phyloP scores from a whole-genome alignment of 2,888 invertebrate species.

The Hydrotaea cyrtoneurina region DNA sequence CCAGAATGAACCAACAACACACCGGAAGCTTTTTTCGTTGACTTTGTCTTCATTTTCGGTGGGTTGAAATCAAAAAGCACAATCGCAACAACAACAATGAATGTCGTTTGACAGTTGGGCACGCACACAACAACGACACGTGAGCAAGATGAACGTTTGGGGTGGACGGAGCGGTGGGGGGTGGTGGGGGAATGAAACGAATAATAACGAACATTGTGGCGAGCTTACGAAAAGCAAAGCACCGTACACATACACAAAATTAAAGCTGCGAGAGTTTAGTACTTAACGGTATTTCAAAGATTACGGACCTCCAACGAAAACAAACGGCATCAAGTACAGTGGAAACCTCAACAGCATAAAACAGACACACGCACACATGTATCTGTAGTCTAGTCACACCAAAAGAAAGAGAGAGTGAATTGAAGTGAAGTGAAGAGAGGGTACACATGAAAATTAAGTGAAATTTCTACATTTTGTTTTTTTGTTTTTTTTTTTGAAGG shows the following conservation, averaged over 20 bases:
- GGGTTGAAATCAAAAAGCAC: not conserved
- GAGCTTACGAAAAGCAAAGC: not conserved
- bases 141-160: no score
- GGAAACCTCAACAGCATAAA: conserved; percentile 58
- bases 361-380: conserved; percentile 37
- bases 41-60: not conserved
- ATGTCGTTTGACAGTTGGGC: conserved; percentile 51
- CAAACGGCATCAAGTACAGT: conserved; percentile 20
- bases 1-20: conserved; percentile 40
- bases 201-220: conserved; percentile 17
- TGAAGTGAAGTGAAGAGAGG: not conserved
- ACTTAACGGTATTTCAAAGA: conserved; percentile 75
- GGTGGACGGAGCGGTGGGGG: no score
- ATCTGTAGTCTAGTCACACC: no score
- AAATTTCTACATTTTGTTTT: no score
- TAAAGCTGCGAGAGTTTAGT: conserved; percentile 70
- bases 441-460: not conserved
- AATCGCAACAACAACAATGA: not conserved
- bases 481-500: no score
- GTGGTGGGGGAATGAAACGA: not conserved
- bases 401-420: not conserved
- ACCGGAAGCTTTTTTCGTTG: conserved; percentile 53
- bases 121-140: conserved; percentile 21
- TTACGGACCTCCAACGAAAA: conserved; percentile 68
- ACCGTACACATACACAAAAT: conserved; percentile 56